A percentile compares a stretch with the other conserved stretches of the same genome.
These are phyloP conservation scores for Dryococelus australis DNA, from an alignment of 2,888 invertebrate species.

Conservation along the genomic window DNA sequence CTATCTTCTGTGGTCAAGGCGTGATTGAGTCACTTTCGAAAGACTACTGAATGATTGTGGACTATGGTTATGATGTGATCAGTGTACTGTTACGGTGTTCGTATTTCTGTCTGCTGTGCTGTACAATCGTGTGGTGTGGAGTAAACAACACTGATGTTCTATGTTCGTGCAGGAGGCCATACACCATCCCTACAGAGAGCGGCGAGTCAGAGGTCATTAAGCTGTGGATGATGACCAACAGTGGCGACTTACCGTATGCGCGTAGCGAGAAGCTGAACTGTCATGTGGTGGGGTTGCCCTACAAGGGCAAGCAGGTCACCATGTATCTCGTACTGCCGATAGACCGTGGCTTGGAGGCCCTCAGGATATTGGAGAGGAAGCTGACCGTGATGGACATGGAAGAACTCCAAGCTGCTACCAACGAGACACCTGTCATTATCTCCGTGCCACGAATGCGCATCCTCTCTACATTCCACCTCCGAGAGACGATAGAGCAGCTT, in stretches of 20 bases:
- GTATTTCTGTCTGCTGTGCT: too few relatives aligned
- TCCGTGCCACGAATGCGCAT: conserved; percentile 67
- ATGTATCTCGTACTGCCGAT: conserved; percentile 74
- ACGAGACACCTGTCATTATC: conserved; percentile 62
- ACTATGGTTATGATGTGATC: too few relatives aligned
- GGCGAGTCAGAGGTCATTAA: not conserved
- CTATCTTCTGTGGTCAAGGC: too few relatives aligned
- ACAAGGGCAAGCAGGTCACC: conserved; percentile 67
- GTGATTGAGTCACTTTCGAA: too few relatives aligned
- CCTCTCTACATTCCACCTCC: conserved; percentile 65
- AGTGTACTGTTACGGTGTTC: too few relatives aligned
- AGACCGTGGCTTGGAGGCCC: conserved; percentile 58
- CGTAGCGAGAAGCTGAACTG: conserved; percentile 62
- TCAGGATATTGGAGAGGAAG: conserved; percentile 59
- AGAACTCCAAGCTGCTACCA: conserved; percentile 60
- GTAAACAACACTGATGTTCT: not conserved
- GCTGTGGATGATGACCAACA: conserved; percentile 69
- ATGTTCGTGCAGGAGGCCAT: not conserved
- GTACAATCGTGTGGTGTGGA: too few relatives aligned
- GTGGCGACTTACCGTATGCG: conserved; percentile 66
- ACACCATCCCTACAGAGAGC: not conserved
- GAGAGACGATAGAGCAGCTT: conserved; percentile 63
- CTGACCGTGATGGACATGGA: conserved; percentile 63
- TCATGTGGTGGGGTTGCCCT: conserved; percentile 74
- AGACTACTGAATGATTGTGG: too few relatives aligned